phyloP scores from a whole-genome alignment of 2,888 invertebrate species.

The Nomada fabriciana region DNA sequence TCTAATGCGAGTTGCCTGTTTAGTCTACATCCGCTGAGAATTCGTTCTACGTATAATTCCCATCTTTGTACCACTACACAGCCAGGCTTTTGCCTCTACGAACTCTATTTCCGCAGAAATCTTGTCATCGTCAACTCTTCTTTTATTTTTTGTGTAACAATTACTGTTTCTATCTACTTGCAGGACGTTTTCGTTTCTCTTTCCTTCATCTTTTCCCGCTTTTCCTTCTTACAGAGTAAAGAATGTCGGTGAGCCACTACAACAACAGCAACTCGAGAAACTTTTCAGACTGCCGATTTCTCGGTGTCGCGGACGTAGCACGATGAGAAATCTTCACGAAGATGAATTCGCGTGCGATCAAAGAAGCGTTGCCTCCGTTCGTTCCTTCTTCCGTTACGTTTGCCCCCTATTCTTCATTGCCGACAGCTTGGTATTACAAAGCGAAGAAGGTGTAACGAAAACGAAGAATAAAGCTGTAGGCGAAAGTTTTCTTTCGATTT shows the following conservation, averaged over 20 bases:
- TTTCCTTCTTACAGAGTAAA: neutral
- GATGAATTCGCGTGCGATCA: slow-evolving; percentile 15
- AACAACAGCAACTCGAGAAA: neutral
- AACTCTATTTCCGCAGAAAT: slow-evolving; percentile 9
- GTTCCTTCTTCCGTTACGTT: too few relatives aligned
- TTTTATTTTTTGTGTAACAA: too few relatives aligned
- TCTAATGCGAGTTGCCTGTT: slow-evolving; percentile 31
- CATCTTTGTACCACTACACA: neutral
- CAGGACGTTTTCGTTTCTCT: slow-evolving; percentile 10
- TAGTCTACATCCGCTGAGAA: neutral
- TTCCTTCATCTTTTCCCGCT: slow-evolving; percentile 10
- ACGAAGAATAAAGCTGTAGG: slow-evolving; percentile 20
- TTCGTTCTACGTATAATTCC: neutral
- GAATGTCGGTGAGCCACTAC: neutral
- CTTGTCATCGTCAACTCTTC: neutral
- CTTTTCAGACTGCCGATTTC: slow-evolving; percentile 19
- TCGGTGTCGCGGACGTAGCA: slow-evolving; percentile 1
- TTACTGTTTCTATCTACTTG: slow-evolving; percentile 6
- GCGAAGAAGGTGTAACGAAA: slow-evolving; percentile 38
- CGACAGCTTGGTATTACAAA: slow-evolving; percentile 3
- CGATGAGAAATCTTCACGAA: slow-evolving; percentile 32
- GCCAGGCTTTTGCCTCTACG: slow-evolving; percentile 8
- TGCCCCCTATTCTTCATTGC: neutral
- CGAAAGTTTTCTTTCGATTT: slow-evolving; percentile 57
- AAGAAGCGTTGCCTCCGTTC: neutral